phyloP scores from a whole-genome alignment of 2,113 vertebrate species.

The Carlito syrichta region DNA sequence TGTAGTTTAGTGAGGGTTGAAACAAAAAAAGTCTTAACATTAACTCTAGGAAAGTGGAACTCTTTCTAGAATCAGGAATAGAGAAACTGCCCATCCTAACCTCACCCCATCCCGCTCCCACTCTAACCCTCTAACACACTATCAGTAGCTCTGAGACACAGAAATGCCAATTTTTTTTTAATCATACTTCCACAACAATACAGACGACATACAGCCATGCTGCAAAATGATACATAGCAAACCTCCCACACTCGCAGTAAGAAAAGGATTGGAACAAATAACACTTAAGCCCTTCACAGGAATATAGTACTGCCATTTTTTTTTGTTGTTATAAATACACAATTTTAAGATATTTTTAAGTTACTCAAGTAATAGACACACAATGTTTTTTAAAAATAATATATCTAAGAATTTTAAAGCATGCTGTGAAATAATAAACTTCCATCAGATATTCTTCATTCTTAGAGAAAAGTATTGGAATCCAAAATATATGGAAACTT shows the following conservation, averaged over 20 bases:
- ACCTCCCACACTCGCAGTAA: not conserved
- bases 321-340: not conserved
- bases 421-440: not conserved
- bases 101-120: not conserved
- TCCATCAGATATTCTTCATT: not conserved
- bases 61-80: not conserved
- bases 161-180: not conserved
- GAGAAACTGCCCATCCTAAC: not conserved
- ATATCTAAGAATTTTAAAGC: slow-evolving; percentile 29
- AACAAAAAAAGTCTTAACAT: not conserved
- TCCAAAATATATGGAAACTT: not conserved
- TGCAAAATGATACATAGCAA: not conserved
- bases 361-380: not conserved
- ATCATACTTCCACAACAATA: not conserved
- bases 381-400: not conserved
- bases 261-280: not conserved
- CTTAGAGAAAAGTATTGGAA: slow-evolving; percentile 25
- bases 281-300: not conserved
- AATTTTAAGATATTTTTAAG: slow-evolving; percentile 22
- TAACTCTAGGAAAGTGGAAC: not conserved
- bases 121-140: not conserved
- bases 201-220: not conserved
- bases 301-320: not conserved
- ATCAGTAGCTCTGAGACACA: not conserved
- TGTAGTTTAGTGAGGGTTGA: not conserved